These are phyloP conservation scores for Ceratoteleas bidentatus DNA, from an alignment of 1,140 invertebrate genomes.

Conservation along the genomic window DNA sequence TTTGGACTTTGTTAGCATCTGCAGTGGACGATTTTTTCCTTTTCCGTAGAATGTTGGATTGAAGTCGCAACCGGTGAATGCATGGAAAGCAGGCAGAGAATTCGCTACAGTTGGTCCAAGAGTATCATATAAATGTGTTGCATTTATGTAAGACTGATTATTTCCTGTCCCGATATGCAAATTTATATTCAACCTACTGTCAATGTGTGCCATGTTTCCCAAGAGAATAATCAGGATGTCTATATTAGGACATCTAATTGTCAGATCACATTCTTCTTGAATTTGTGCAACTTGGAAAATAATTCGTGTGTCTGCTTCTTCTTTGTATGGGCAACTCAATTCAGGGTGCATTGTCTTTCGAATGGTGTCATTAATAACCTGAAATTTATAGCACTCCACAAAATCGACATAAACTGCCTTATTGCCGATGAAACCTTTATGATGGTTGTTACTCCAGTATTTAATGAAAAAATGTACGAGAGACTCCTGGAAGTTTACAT, in stretches of 20 bases:
- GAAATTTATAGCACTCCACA: slow-evolving; percentile 38
- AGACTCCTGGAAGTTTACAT: slow-evolving; percentile 71
- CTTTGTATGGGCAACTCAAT: slow-evolving; percentile 51
- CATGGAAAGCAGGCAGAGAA: no score
- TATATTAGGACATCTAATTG: slow-evolving; percentile 56
- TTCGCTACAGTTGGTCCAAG: no score
- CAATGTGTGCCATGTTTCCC: slow-evolving; percentile 51
- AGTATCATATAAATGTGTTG: no score
- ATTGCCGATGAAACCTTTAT: slow-evolving; percentile 51
- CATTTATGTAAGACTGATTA: no score
- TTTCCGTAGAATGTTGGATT: slow-evolving; percentile 38
- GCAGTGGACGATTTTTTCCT: slow-evolving; percentile 19
- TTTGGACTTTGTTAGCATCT: slow-evolving; percentile 19
- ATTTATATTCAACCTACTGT: slow-evolving; percentile 6
- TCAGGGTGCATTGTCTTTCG: slow-evolving; percentile 25
- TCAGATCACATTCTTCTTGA: slow-evolving; percentile 49
- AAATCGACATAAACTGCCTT: slow-evolving; percentile 48
- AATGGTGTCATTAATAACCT: slow-evolving; percentile 33
- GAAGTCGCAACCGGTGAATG: not conserved
- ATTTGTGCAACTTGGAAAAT: slow-evolving; percentile 69
- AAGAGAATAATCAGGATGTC: slow-evolving; percentile 70
- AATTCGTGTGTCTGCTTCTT: slow-evolving; percentile 72
- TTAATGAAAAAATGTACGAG: slow-evolving; percentile 71
- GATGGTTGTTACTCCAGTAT: slow-evolving; percentile 48
- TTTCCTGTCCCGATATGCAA: slow-evolving; percentile 8